Evolutionary conservation across 2,113 vertebrate species (phyloP).

Genomic region (Rhabdomys dilectus): DNA sequence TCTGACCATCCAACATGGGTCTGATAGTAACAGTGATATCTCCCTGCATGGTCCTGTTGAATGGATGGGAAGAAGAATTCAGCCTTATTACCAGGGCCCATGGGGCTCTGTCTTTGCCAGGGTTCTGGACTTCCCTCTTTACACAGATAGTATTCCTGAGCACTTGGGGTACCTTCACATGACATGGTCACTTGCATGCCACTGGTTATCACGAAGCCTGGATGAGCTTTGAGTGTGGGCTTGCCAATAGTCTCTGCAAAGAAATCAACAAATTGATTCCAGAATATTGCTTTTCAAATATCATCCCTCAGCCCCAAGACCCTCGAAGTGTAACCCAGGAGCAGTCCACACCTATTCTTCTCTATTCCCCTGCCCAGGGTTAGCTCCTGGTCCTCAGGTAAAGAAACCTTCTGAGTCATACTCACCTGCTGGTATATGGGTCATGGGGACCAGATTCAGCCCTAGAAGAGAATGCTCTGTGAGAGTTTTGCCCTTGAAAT

Average conservation of each 20-base stretch:
- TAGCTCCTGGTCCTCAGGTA: not conserved
- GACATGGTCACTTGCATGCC: not conserved
- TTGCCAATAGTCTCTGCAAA: not conserved
- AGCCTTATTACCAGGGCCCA: not conserved
- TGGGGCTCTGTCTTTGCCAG: not conserved
- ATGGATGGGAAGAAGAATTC: not conserved
- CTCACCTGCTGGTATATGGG: not conserved
- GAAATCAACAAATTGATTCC: not conserved
- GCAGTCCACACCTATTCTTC: accelerated
- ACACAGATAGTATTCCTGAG: not conserved
- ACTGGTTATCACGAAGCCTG: not conserved
- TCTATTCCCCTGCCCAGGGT: accelerated
- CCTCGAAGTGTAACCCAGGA: accelerated
- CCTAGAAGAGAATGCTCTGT: too few species aligned
- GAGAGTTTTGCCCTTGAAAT: not conserved
- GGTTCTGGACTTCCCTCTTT: not conserved
- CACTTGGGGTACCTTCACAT: not conserved
- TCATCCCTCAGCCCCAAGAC: too few species aligned
- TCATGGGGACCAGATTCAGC: not conserved
- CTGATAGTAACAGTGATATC: not conserved
- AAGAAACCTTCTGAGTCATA: not conserved
- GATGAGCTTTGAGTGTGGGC: not conserved
- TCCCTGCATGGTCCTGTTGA: not conserved
- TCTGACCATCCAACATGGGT: not conserved
- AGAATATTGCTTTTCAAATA: not conserved